A percentile compares a stretch with the other conserved stretches of the same genome.
phyloP scores from a whole-genome alignment of 2,113 vertebrate genomes.

The Dascyllus trimaculatus region DNA sequence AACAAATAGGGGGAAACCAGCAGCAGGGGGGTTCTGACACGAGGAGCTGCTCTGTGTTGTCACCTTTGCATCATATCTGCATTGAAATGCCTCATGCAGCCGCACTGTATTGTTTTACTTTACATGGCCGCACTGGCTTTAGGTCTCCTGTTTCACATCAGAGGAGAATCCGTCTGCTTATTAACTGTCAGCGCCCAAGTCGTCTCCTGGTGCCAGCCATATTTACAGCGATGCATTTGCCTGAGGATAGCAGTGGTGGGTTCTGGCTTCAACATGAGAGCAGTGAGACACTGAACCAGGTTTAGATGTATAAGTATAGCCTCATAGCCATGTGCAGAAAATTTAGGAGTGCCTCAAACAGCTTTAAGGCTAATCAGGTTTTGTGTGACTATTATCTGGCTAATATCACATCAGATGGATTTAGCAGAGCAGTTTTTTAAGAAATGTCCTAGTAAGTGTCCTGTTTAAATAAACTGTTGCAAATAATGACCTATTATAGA shows the following conservation, averaged over 20 bases:
- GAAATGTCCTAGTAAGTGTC: background rate
- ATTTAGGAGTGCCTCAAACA: background rate
- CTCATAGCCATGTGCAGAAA: background rate
- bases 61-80: slow-evolving; percentile 62
- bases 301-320: slow-evolving; percentile 10
- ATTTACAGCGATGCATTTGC: slow-evolving; percentile 39
- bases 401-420: background rate
- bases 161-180: slow-evolving; percentile 42
- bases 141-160: slow-evolving; percentile 39
- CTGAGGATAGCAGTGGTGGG: slow-evolving; percentile 1
- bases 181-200: slow-evolving; percentile 52
- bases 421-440: too few relatives aligned
- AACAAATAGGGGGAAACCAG: slow-evolving; percentile 32
- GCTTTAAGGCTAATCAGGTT: slow-evolving; percentile 7
- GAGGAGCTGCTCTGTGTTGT: slow-evolving; percentile 51
- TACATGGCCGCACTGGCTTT: slow-evolving; percentile 13
- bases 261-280: slow-evolving; percentile 15
- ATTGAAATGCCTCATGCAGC: slow-evolving; percentile 50
- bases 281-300: background rate
- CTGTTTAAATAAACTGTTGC: background rate
- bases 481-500: too few relatives aligned
- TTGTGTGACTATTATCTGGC: background rate
- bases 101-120: slow-evolving; percentile 25
- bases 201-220: slow-evolving; percentile 27
- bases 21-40: slow-evolving; percentile 18